A percentile compares a stretch with the other conserved stretches of the same genome.
Evolutionary conservation across 2,888 invertebrate genomes (phyloP).

Genomic region (Perizoma affinitatum): DNA sequence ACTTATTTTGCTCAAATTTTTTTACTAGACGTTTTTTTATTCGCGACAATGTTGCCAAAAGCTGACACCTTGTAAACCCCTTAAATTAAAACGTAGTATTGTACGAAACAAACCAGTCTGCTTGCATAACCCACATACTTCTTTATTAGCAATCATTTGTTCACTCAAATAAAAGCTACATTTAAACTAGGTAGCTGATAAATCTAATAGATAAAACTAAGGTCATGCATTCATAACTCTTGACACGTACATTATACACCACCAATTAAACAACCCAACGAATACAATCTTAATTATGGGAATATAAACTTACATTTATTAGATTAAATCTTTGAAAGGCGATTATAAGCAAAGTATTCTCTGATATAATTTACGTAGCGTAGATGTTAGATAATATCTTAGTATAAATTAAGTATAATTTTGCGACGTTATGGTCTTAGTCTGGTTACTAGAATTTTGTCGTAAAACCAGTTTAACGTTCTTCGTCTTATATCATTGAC

Average conservation of each 20-base stretch:
- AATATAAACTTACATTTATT: constrained; percentile 11
- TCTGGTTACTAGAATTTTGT: neutral
- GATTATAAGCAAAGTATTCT: constrained; percentile 4
- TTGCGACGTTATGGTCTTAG: neutral
- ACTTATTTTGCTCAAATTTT: neutral
- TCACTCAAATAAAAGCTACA: too few relatives aligned
- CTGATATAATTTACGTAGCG: constrained; percentile 13
- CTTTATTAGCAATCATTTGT: too few relatives aligned
- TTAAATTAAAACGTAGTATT: too few relatives aligned
- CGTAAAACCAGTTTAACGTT: constrained; percentile 15
- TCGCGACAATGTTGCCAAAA: too few relatives aligned
- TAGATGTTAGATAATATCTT: constrained; percentile 1
- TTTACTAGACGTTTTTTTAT: too few relatives aligned
- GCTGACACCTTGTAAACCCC: too few relatives aligned
- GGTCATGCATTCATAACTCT: constrained; percentile 17
- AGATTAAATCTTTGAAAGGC: constrained; percentile 6
- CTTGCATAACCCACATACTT: too few relatives aligned
- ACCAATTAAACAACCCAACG: neutral
- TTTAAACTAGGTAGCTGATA: too few relatives aligned
- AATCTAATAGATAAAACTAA: constrained; percentile 31
- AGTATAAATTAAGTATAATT: neutral
- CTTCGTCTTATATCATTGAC: constrained; percentile 4
- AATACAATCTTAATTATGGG: constrained; percentile 12
- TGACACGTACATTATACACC: neutral
- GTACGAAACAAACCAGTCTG: too few relatives aligned